phyloP scores from a whole-genome alignment of 2,113 vertebrate genomes.

The Speoplatyrhinus poulsoni region DNA sequence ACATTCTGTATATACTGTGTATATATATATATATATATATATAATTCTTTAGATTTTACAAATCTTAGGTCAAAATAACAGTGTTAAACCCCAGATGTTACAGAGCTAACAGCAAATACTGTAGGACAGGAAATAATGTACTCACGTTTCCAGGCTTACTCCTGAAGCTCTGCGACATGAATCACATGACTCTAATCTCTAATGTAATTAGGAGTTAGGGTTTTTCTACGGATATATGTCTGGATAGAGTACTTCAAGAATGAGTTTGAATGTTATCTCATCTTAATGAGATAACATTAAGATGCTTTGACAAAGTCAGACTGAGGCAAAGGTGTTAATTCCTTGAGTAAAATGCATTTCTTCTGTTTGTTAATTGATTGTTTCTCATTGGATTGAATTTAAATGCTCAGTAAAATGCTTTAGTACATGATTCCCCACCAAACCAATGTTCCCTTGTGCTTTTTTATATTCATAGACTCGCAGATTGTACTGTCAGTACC shows the following conservation, averaged over 20 bases:
- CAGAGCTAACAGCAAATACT: constrained; percentile 8
- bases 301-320: neutral
- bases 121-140: constrained; percentile 35
- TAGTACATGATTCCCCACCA: constrained; percentile 10
- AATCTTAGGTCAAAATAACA: neutral
- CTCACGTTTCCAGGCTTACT: constrained; percentile 38
- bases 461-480: constrained; percentile 56
- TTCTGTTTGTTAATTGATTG: constrained; percentile 81
- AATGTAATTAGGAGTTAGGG: constrained; percentile 51
- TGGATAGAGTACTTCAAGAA: constrained; percentile 23
- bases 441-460: constrained; percentile 29
- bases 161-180: constrained; percentile 44
- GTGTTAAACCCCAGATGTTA: constrained; percentile 14
- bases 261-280: no score
- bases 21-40: neutral
- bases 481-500: constrained; percentile 70
- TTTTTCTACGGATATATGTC: constrained; percentile 37
- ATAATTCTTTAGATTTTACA: neutral
- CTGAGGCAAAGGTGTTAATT: neutral
- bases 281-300: neutral
- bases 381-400: constrained; percentile 80
- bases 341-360: constrained; percentile 22
- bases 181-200: constrained; percentile 60
- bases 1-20: neutral
- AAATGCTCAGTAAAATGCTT: constrained; percentile 52